Conservation (phyloP, 2,888 invertebrate species). For the Nymphalis polychloros region DNA sequence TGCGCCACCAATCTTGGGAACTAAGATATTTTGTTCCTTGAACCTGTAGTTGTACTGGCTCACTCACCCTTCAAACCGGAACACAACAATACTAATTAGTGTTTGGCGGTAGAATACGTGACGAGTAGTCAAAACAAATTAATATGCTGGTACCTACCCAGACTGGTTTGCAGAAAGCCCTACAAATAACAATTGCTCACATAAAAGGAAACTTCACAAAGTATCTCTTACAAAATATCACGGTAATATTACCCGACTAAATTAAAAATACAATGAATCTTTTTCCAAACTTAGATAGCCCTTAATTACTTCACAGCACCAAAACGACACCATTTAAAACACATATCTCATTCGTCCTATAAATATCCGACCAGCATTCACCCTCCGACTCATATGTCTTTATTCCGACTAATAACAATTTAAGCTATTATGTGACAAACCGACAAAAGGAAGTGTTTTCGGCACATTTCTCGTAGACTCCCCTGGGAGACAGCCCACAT, state of each 20-base stretch:
- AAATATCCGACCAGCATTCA: constrained; percentile 52
- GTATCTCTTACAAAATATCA: too few species aligned
- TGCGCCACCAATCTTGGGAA: too few species aligned
- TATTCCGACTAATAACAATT: constrained; percentile 81
- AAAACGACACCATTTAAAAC: constrained; percentile 74
- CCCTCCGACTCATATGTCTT: constrained; percentile 75
- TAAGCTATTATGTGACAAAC: constrained; percentile 77
- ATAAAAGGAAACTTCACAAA: too few species aligned
- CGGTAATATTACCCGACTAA: not conserved
- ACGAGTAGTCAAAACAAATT: too few species aligned
- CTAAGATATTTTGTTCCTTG: too few species aligned
- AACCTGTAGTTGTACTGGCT: too few species aligned
- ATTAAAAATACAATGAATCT: constrained; percentile 19
- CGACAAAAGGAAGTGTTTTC: constrained; percentile 68
- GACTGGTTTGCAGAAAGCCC: too few species aligned
- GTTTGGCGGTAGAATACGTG: too few species aligned
- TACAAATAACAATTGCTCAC: too few species aligned
- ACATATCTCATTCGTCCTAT: constrained; percentile 71
- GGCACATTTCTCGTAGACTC: constrained; percentile 50
- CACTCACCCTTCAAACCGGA: too few species aligned
- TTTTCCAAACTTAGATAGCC: constrained; percentile 27
- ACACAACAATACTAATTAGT: too few species aligned
- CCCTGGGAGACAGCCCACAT: constrained; percentile 68
- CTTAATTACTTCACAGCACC: constrained; percentile 41
- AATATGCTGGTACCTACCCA: too few species aligned